phyloP scores from a whole-genome alignment of 2,888 invertebrate genomes.

The Buathra laborator region DNA sequence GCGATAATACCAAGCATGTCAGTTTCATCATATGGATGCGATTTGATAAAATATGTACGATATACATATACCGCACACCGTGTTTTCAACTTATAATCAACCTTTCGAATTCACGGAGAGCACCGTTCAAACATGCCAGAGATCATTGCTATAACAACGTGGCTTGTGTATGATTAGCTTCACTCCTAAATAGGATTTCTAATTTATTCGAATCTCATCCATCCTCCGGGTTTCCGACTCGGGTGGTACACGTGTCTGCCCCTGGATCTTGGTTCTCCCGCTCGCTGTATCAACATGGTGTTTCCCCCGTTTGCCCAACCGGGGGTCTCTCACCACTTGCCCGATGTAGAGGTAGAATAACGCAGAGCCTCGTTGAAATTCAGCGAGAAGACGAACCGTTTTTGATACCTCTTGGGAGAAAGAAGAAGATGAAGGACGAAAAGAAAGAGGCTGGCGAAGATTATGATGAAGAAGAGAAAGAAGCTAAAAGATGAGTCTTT shows the following conservation, averaged over 20 bases:
- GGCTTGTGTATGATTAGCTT: slow-evolving; percentile 36
- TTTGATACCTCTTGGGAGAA: slow-evolving; percentile 55
- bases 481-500: slow-evolving; percentile 62
- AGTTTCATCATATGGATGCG: not conserved
- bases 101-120: slow-evolving; percentile 15
- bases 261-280: not conserved
- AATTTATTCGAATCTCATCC: slow-evolving; percentile 56
- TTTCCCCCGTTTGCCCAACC: slow-evolving; percentile 34
- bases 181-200: slow-evolving; percentile 48
- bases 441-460: slow-evolving; percentile 31
- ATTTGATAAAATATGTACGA: slow-evolving; percentile 12
- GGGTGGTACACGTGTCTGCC: slow-evolving; percentile 43
- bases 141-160: slow-evolving; percentile 1
- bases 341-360: not conserved
- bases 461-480: slow-evolving; percentile 39
- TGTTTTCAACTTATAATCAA: slow-evolving; percentile 29
- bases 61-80: slow-evolving; percentile 1
- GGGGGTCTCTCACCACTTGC: slow-evolving; percentile 27
- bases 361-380: slow-evolving; percentile 51
- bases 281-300: slow-evolving; percentile 40
- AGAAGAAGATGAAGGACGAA: slow-evolving; percentile 15
- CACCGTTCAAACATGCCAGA: slow-evolving; percentile 16
- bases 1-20: not conserved
- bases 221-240: slow-evolving; percentile 20
- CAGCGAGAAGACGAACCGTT: slow-evolving; percentile 62